Evolutionary conservation across 2,888 invertebrate genomes (phyloP), one percentile per base, ranked within the genome.

Genomic region (Pomacea canaliculata): DNA sequence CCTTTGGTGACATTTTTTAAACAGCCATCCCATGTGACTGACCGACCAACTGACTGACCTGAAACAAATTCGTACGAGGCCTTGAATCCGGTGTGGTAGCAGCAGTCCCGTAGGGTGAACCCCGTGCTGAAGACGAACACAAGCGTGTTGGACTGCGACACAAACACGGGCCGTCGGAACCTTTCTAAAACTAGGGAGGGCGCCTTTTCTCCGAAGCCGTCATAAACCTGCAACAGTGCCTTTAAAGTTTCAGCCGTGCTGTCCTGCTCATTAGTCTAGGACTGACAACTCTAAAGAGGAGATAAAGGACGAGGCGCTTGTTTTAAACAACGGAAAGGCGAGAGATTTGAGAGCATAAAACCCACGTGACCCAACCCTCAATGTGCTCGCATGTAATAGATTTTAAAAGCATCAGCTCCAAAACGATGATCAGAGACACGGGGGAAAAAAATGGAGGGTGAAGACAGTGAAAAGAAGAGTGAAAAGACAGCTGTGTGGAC

Each of bases 51-150:
- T 51, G 48, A 19, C 74, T 76, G 78, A 87, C 88, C 87, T 81
- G 87, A 84, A 10, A 87, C 85, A 80, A 87, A 87, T 66, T 84
- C 81, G 78, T 85, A 88, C 37, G 84, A 82, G 23, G 86, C 86
- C 69, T 85, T 87, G 78, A 87, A 88, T 10, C 88, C 88, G 18
- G 83, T 80, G 72, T 85, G 83, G 59, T 84, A 80, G 76, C 86
- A 84, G 73, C 85, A 84, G 48, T 78, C 76, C 48, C 80, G 79
- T 37, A 80, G 79, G 60, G 83, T 83, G 60, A 76, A 75, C 1
- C 87, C 88, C 0, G 86, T 86, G 65, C 85, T 82, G 73, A 88
- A 85, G 48, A 86, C 84, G 18, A 88, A 75, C 18, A 86, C 84
- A 7, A 88, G 70, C 2, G 85, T 85, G 78, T 84, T 87, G 66